Conservation (phyloP, 1,140 invertebrate species). For the Drosophila eugracilis region DNA sequence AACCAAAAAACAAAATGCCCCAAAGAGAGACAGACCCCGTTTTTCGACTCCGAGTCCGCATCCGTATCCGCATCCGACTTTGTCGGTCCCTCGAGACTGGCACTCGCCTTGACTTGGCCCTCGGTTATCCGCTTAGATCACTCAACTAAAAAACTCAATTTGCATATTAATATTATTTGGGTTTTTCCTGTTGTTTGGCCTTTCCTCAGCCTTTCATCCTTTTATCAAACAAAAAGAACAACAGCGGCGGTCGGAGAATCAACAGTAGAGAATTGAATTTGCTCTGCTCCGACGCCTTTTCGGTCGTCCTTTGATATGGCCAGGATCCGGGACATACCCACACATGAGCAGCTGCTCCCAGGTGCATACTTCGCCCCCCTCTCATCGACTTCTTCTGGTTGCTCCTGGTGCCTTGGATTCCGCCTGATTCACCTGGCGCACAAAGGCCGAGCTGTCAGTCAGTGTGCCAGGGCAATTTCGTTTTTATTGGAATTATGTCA, state of each 20-base stretch:
- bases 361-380: slow-evolving; percentile 48
- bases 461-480: slow-evolving; percentile 46
- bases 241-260: slow-evolving; percentile 60
- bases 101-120: slow-evolving; percentile 44
- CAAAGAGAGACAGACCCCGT: slow-evolving; percentile 37
- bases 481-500: slow-evolving; percentile 60
- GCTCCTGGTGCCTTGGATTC: slow-evolving; percentile 4
- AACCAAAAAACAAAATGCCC: slow-evolving; percentile 61
- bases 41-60: neutral
- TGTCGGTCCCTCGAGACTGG: slow-evolving; percentile 34
- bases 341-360: slow-evolving; percentile 51
- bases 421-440: slow-evolving; percentile 30
- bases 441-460: slow-evolving; percentile 45
- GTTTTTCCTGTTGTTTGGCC: slow-evolving; percentile 56
- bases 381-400: neutral
- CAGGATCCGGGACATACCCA: slow-evolving; percentile 10
- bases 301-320: slow-evolving; percentile 71
- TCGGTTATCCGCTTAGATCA: slow-evolving; percentile 84
- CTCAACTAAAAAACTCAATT: slow-evolving; percentile 84
- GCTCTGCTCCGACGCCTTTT: slow-evolving; percentile 76
- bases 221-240: slow-evolving; percentile 71
- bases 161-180: slow-evolving; percentile 84
- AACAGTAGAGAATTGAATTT: slow-evolving; percentile 82
- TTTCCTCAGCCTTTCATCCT: slow-evolving; percentile 51
- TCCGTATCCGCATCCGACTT: slow-evolving; percentile 18